These are phyloP conservation scores for Drosophila obscura DNA, from an alignment of 1,140 invertebrate genomes.

Conservation along the genomic window DNA sequence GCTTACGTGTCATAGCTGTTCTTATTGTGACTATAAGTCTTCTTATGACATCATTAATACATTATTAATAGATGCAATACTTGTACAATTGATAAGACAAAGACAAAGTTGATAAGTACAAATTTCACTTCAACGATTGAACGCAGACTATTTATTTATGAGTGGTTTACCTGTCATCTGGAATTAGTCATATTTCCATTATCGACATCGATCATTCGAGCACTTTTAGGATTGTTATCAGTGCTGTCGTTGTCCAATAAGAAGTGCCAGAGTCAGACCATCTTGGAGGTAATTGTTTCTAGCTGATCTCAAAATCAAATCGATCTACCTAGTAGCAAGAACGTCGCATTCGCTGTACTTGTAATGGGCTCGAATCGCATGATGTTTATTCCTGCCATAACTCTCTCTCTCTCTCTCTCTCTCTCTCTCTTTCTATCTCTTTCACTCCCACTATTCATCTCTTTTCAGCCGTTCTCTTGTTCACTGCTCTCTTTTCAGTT, in stretches of 20 bases:
- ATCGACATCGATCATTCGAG: constrained; percentile 39
- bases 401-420: not conserved
- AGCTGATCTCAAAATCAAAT: not conserved
- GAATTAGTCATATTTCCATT: constrained; percentile 31
- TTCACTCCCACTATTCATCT: too few relatives aligned
- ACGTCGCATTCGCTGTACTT: too few relatives aligned
- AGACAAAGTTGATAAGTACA: too few relatives aligned
- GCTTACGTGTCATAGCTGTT: not conserved
- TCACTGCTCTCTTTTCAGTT: not conserved
- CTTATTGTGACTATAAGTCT: not conserved
- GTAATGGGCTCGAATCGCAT: too few relatives aligned
- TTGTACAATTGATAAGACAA: not conserved
- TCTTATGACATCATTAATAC: not conserved
- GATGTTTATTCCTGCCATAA: not conserved
- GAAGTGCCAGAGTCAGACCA: constrained; percentile 18
- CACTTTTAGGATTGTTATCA: constrained; percentile 19
- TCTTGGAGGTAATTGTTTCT: too few relatives aligned
- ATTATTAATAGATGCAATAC: not conserved
- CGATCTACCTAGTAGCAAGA: not conserved
- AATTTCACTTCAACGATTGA: not conserved
- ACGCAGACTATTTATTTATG: constrained; percentile 8
- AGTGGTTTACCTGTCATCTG: constrained; percentile 13
- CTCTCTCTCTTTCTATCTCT: too few relatives aligned
- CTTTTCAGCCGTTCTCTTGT: too few relatives aligned
- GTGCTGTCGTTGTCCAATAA: constrained; percentile 19